Conservation (phyloP, 2,888 invertebrate species). For the Melitaea athalia region DNA sequence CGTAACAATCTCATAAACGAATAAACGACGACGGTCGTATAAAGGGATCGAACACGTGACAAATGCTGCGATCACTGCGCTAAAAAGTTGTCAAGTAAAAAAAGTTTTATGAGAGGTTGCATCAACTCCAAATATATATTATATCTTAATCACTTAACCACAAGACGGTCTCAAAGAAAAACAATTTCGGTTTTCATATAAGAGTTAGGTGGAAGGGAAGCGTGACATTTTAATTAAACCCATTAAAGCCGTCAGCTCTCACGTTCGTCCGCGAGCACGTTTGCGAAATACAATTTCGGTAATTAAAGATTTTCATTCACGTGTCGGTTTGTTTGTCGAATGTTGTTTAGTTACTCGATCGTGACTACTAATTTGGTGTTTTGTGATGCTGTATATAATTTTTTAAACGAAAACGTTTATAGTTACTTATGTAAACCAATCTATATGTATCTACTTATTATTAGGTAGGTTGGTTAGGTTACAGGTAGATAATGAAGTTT, state of each 20-base stretch:
- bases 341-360: constrained; percentile 17
- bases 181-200: constrained; percentile 26
- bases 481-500: too few species aligned
- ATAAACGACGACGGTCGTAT: too few species aligned
- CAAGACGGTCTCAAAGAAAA: constrained; percentile 29
- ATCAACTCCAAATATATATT: constrained; percentile 24
- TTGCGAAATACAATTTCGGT: constrained; percentile 49
- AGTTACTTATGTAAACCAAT: not conserved
- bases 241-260: constrained; percentile 39
- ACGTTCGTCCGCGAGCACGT: constrained; percentile 38
- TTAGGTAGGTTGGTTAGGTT: too few species aligned
- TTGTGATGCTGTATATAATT: not conserved
- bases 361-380: not conserved
- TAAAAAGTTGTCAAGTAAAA: not conserved
- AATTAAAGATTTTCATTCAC: constrained; percentile 44
- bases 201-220: constrained; percentile 18
- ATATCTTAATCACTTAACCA: constrained; percentile 21
- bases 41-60: too few species aligned
- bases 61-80: too few species aligned
- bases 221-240: constrained; percentile 34
- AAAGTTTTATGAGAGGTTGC: not conserved
- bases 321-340: constrained; percentile 23
- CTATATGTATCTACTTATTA: too few species aligned
- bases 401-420: not conserved
- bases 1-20: too few species aligned